Evolutionary conservation across 2,888 invertebrate species (phyloP).

Genomic region (Brenthis daphne): DNA sequence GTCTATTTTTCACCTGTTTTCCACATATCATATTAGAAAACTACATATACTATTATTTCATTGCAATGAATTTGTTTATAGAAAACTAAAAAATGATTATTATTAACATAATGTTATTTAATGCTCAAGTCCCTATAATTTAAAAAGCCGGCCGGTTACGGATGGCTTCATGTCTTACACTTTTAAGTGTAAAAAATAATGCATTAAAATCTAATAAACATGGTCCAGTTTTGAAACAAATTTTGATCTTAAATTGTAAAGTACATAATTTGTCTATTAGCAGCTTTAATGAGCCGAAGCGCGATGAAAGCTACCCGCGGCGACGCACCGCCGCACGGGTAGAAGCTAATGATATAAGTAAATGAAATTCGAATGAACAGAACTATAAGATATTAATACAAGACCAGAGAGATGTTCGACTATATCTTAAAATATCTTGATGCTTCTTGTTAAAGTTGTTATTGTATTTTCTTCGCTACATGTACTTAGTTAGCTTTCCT

Average conservation of each 20-base stretch:
- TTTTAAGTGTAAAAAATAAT: not conserved
- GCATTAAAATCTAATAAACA: not conserved
- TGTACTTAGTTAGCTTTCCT: not conserved
- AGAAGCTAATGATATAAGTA: no score
- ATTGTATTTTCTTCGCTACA: slow-evolving; percentile 7
- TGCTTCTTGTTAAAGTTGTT: slow-evolving; percentile 2
- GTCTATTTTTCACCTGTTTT: not conserved
- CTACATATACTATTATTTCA: not conserved
- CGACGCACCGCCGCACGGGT: no score
- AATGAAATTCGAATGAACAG: no score
- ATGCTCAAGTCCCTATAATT: not conserved
- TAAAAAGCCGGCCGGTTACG: not conserved
- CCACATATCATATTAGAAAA: slow-evolving; percentile 7
- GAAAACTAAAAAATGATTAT: not conserved
- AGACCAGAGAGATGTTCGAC: no score
- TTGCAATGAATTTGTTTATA: not conserved
- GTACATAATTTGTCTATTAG: no score
- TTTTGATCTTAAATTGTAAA: no score
- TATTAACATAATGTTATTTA: not conserved
- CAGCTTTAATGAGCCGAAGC: no score
- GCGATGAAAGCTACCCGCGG: no score
- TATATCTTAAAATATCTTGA: not conserved
- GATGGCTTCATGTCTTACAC: not conserved
- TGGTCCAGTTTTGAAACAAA: no score
- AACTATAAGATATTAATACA: no score